Conservation (phyloP, 1,140 invertebrate species). For the Melipona quadrifasciata region DNA sequence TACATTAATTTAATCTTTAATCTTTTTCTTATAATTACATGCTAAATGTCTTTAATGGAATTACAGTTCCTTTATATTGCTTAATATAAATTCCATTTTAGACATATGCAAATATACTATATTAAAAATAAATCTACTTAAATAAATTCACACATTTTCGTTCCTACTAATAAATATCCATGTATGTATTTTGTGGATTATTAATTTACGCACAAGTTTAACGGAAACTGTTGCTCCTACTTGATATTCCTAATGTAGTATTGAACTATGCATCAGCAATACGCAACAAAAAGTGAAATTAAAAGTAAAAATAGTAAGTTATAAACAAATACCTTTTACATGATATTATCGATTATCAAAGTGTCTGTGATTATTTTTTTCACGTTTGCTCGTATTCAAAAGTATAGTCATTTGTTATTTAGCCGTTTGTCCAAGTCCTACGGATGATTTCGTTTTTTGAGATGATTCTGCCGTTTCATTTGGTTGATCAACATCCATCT, state of each 20-base stretch:
- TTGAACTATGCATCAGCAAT: background rate
- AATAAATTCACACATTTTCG: constrained; percentile 30
- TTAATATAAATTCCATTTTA: constrained; percentile 24
- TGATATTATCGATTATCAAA: constrained; percentile 59
- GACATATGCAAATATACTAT: constrained; percentile 12
- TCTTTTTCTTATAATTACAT: background rate
- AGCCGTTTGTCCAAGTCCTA: constrained; percentile 71
- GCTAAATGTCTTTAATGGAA: constrained; percentile 19
- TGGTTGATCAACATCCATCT: constrained; percentile 79
- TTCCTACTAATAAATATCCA: constrained; percentile 11
- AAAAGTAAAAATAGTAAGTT: constrained; percentile 24
- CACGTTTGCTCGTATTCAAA: constrained; percentile 67
- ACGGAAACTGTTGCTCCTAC: constrained; percentile 16
- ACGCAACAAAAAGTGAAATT: constrained; percentile 3
- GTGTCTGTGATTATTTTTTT: constrained; percentile 59
- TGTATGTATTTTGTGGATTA: constrained; percentile 14
- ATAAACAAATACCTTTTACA: constrained; percentile 46
- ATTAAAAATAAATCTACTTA: constrained; percentile 27
- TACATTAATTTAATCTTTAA: constrained; percentile 11
- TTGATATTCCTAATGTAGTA: constrained; percentile 5
- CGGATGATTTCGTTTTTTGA: constrained; percentile 76
- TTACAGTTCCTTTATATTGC: background rate
- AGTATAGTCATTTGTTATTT: constrained; percentile 78
- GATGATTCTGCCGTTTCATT: constrained; percentile 77
- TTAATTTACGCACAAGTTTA: constrained; percentile 11